Percentiles rank a stretch among this genome's conserved stretches.
phyloP scores from a whole-genome alignment of 2,888 invertebrate genomes.

The Thymelicus lineola region DNA sequence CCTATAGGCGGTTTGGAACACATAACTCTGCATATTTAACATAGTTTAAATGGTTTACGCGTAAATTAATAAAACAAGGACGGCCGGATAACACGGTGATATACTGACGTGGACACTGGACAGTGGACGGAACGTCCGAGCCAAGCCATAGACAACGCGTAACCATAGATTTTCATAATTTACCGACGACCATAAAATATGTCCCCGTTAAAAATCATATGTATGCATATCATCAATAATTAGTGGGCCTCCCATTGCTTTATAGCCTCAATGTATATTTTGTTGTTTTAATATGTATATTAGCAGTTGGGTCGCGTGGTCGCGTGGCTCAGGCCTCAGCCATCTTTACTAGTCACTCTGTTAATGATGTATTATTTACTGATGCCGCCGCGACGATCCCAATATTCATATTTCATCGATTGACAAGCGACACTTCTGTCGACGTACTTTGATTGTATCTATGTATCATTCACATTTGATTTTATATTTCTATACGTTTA shows the following conservation, averaged over 20 bases:
- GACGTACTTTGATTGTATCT: neutral
- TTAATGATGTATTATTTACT: conserved; percentile 52
- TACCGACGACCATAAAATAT: conserved; percentile 50
- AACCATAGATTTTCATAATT: conserved; percentile 44
- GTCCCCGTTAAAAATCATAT: conserved; percentile 57
- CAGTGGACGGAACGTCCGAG: neutral
- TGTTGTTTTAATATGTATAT: conserved; percentile 67
- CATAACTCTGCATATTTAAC: conserved; percentile 30
- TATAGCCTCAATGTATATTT: conserved; percentile 59
- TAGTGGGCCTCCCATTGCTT: conserved; percentile 73
- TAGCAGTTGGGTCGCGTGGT: conserved; percentile 68
- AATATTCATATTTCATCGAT: conserved; percentile 29
- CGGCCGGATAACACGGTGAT: conserved; percentile 21
- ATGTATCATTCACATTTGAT: neutral
- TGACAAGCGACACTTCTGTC: conserved; percentile 28
- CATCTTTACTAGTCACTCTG: conserved; percentile 47
- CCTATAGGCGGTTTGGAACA: conserved; percentile 16
- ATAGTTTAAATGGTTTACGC: conserved; percentile 27
- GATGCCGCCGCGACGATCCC: conserved; percentile 25
- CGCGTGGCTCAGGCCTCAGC: conserved; percentile 57
- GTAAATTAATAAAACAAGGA: conserved; percentile 33
- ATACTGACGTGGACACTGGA: conserved; percentile 18
- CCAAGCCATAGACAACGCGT: conserved; percentile 3
- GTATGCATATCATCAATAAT: conserved; percentile 77
- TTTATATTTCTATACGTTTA: neutral